Base-by-base conservation (phyloP, 92 coral and sea anemone genomes). In the Umimayanthus chanpuru region DNA sequence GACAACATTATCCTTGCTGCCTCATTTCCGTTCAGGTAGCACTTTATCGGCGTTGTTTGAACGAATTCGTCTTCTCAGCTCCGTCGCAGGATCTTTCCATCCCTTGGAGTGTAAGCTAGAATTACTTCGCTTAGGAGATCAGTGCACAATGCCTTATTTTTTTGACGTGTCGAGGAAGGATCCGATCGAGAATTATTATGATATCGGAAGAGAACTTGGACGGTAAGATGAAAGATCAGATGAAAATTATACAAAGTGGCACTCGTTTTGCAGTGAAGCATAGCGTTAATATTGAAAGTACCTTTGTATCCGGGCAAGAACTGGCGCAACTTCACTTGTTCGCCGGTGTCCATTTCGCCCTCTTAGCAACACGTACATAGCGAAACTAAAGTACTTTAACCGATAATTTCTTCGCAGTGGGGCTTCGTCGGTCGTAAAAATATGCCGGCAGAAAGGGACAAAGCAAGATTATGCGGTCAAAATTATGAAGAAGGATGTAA, bases 381-480 rank as follows among this genome's bases (percentile, higher is more conserved):
- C 47, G 28, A 50, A 67, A 50, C 61, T 41, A 36, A 53, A 72
- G 82, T 8, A 25, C 40, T 43, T 79, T 88, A n/a, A n/a, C 53
- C 23, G 85, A 81, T 75, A 65, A 61, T 49, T 2, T 61, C 40
- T 86, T 91, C 88, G 3, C 88, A 97, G 99, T 89, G 99, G 99
- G 81, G 99, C 99, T 67, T 94, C 99, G 1, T 95, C 99, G 15
- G 93, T 97, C 5, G 99, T 97, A 41, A 97, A 89, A 89, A 65
- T 72, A 14, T 94, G 96, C 25, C 87, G 82, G 77, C 98, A 97
- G 85, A 93, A 91, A 83, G 99, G 97, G 21, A 97, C 97, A 4
- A 90, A 89, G 65, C 85, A 91, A 43, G 94, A 94, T 29, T 95
- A 79, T 85, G 99, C 99, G 21, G 94, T 94, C 44, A 97, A 97